Evolutionary conservation across 2,888 invertebrate species (phyloP).

Genomic region (Drosophila fungiperda): DNA sequence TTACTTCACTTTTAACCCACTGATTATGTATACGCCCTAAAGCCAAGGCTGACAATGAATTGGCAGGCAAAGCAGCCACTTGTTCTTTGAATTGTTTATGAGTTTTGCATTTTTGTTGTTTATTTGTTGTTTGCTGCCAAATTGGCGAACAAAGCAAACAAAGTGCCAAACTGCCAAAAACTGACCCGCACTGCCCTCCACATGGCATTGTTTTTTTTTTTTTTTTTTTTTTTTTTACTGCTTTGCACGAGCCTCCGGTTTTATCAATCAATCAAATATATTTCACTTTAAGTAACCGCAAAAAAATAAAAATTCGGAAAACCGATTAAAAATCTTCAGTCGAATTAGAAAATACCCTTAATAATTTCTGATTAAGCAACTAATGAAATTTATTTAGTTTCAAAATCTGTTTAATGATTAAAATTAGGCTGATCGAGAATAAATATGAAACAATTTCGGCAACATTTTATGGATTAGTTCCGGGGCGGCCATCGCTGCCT

Average conservation of each 20-base stretch:
- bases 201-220: conserved; percentile 40
- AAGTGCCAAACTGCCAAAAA: conserved; percentile 26
- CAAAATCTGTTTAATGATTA: no score
- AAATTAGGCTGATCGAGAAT: neutral
- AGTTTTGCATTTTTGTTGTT: conserved; percentile 16
- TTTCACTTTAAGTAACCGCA: conserved; percentile 48
- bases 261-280: conserved; percentile 54
- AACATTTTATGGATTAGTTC: neutral
- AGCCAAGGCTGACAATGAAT: conserved; percentile 61
- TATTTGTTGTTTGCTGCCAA: conserved; percentile 18
- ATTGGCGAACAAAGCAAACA: conserved; percentile 46
- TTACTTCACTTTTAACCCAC: neutral
- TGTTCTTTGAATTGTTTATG: conserved; percentile 31
- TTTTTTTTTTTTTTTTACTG: neutral
- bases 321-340: neutral
- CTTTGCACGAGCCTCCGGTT: conserved; percentile 15
- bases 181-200: conserved; percentile 55
- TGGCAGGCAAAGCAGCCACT: conserved; percentile 14
- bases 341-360: conserved; percentile 3
- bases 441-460: neutral
- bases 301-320: neutral
- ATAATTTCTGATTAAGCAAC: neutral
- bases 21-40: conserved; percentile 66
- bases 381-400: neutral
- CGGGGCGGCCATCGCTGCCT: neutral